Evolutionary conservation across 2,113 vertebrate genomes (phyloP), one percentile per base, ranked within the genome.

Genomic region (Pionites leucogaster): DNA sequence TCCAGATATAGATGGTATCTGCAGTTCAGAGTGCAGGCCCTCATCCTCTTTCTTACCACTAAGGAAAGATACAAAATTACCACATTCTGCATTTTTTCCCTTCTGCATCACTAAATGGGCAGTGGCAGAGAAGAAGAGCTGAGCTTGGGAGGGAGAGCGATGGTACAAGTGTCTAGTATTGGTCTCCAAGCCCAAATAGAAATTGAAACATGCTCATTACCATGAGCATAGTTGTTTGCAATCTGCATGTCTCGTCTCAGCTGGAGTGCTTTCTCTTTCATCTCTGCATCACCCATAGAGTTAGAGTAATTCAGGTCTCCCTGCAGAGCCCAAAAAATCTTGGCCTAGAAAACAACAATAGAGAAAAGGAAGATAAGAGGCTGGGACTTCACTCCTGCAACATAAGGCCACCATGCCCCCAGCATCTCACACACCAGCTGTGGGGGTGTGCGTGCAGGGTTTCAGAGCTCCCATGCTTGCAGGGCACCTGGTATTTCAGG

Each of bases 271-370:
- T 94, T 96, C 68, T 94, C 91, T 67, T 69, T 94, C 94, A 98
- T 91, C 92, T 98, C 97, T 31, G 82, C 68, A 52, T 71, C 55
- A 17, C 89, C 93, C 97, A 98, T 13, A 42, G 37, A 87, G 93
- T 98, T 98, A 82, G 75, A 97, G 49, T 82, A 95, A 92, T 98
- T 98, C 92, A 96, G 47, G 6, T 97, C 91, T 37, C 97, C 96
- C 90, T 97, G 97, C 57, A 98, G 72, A 10, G 92, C 74, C 33
- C 50, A 28, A 83, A 94, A 97, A 94, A 98, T 88, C 82, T 95
- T 98, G 50, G 95, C 97, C 97, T 96, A 85, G 53, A 72, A 92
- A 87, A 88, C 28, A 49, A 42, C 11, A 78, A 33, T 2, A 57
- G 10, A 64, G 52, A 13, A 64, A 75, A 57, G 46, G 37, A 80